Base-by-base conservation (phyloP, 2,888 invertebrate species). In the Eilema caniola region DNA sequence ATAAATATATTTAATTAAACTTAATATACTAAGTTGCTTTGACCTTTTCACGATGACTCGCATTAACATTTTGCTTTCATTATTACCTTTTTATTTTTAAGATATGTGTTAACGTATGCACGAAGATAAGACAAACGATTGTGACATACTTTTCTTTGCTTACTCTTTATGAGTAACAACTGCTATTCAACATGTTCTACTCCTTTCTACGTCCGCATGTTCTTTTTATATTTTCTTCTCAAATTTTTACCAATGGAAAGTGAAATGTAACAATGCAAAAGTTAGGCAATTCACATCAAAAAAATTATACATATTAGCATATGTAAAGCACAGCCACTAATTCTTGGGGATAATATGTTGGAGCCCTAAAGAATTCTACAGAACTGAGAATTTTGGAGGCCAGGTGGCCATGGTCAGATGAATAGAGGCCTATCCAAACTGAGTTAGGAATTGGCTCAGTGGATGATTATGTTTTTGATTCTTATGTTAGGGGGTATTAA, bases 21-120 rank as follows among this genome's bases (percentile, higher is more conserved):
- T 60, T 62, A 73, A 78, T 79, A 73, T 23, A 78, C 84, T 81
- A 81, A 83, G 78, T 84, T 83, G 81, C 81, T 81, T 82, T 82
- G 85, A 87, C 88, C 87, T 90, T 89, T 89, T 80, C 79, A 81
- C 70, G 66, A 64, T 64, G 78, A 76, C 83, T 81, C 73, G 72
- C 85, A 88, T 86, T 86, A 86, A 87, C 85, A 89, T 89, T 83
- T 89, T 78, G 75, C 86, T 86, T 88, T 86, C 84, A 82, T 88
- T 86, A 86, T 83, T 78, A 83, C 86, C 76, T 77, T 78, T 84
- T 83, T 85, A 86, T 83, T 81, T 71, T 68, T 77, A 77, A 70
- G 71, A 80, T 78, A 77, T 67, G 80, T 82, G 71, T 79, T 83
- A 79, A 80, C 76, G 79, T 82, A 80, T 76, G 63, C 65, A 72